Conservation (phyloP, 2,888 invertebrate species). For the Lottia gigantea region DNA sequence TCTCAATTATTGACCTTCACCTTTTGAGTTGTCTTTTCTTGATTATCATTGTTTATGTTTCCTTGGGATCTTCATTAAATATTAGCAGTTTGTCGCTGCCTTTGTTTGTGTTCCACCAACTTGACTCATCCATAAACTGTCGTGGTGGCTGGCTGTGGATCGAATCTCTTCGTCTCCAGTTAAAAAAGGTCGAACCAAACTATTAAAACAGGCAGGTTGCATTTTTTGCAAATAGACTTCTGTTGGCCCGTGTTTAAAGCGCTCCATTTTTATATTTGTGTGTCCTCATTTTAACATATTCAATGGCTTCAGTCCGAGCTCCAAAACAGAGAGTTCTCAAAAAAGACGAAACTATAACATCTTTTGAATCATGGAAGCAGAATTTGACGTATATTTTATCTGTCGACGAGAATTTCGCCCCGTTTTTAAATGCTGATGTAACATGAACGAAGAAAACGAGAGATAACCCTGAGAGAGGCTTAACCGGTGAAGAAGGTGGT, state of each 20-base stretch:
- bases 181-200: too few species aligned
- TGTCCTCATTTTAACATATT: neutral
- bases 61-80: neutral
- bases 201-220: too few species aligned
- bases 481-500: neutral
- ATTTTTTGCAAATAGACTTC: neutral
- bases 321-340: neutral
- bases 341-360: slow-evolving; percentile 2
- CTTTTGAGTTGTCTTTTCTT: too few species aligned
- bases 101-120: neutral
- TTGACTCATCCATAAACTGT: neutral
- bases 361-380: slow-evolving; percentile 4
- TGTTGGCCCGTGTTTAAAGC: neutral
- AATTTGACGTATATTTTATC: slow-evolving; percentile 5
- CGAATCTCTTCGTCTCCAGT: neutral
- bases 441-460: neutral
- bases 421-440: neutral
- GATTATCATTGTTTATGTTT: neutral
- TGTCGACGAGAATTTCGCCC: neutral
- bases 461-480: neutral
- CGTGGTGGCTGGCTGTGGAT: slow-evolving; percentile 6
- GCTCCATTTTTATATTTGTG: neutral
- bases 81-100: slow-evolving; percentile 8
- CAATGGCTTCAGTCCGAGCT: neutral
- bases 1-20: too few species aligned